These are phyloP conservation scores for Ditula angustiorana DNA, from an alignment of 2,888 invertebrate species.

Conservation along the genomic window DNA sequence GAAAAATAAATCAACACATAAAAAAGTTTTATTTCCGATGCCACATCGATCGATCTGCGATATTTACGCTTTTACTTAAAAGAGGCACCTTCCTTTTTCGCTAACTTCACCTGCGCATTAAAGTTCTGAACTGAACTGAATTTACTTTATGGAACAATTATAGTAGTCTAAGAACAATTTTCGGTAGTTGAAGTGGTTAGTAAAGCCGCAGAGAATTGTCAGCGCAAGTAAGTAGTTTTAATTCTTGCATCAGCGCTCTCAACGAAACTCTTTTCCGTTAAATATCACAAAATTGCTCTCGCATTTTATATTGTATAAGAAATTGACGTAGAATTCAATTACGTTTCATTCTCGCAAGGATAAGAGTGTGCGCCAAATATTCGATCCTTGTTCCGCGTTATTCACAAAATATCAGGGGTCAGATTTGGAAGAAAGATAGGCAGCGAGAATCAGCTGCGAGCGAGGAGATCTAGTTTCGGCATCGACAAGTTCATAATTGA, in stretches of 20 bases:
- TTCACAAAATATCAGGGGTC: conserved; percentile 8
- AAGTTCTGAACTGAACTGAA: conserved; percentile 40
- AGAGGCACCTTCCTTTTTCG: neutral
- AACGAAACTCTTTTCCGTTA: conserved; percentile 32
- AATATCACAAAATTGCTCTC: conserved; percentile 26
- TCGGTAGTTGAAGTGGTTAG: conserved; percentile 48
- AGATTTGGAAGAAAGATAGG: conserved; percentile 11
- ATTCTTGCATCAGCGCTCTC: conserved; percentile 46
- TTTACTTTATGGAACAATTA: neutral
- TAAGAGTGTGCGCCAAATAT: conserved; percentile 20
- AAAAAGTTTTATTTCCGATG: too few species aligned
- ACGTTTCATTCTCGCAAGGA: conserved; percentile 23
- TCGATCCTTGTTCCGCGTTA: conserved; percentile 10
- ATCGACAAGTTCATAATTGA: conserved; percentile 60
- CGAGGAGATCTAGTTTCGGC: conserved; percentile 21
- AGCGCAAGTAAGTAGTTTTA: conserved; percentile 56
- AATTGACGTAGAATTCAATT: conserved; percentile 35
- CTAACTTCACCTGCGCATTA: conserved; percentile 36
- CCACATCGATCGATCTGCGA: too few species aligned
- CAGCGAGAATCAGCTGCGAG: conserved; percentile 29
- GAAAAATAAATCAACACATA: too few species aligned
- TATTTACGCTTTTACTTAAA: too few species aligned
- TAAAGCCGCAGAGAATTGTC: conserved; percentile 53
- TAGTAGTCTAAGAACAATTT: conserved; percentile 47
- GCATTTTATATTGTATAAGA: conserved; percentile 18